phyloP scores from a whole-genome alignment of 2,113 vertebrate species.

The Asarcornis scutulata region DNA sequence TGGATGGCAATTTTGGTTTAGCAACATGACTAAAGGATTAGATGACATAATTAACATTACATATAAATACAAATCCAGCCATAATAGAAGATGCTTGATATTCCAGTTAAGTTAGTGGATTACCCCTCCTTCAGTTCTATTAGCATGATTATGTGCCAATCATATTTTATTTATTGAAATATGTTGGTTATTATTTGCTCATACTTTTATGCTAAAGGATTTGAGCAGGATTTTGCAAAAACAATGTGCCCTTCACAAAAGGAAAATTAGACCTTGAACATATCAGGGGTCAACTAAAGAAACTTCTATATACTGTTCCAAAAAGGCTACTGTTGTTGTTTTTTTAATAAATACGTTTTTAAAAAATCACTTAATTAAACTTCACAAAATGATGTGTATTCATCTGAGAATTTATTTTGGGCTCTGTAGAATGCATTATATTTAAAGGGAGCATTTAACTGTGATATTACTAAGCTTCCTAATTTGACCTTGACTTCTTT shows the following conservation, averaged over 20 bases:
- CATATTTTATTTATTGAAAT: background rate
- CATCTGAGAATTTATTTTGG: conserved; percentile 53
- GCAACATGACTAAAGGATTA: background rate
- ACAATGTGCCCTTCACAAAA: background rate
- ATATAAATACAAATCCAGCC: background rate
- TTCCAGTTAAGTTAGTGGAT: background rate
- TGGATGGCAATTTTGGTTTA: background rate
- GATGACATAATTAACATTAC: background rate
- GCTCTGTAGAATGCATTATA: conserved; percentile 54
- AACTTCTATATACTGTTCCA: background rate
- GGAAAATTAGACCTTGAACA: background rate
- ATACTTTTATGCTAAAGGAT: background rate
- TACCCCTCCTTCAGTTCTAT: background rate
- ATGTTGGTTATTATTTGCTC: background rate
- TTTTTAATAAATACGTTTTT: background rate
- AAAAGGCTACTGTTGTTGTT: background rate
- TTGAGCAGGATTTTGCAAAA: background rate
- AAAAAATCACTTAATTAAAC: conserved; percentile 23
- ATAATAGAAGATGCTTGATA: background rate
- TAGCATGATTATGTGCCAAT: background rate
- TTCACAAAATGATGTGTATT: background rate
- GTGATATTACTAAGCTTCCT: background rate
- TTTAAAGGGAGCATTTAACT: conserved; percentile 43
- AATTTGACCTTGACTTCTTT: conserved; percentile 22
- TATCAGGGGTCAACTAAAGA: background rate